Base-by-base conservation (phyloP, 2,888 invertebrate species). In the Stenolophus ochropezus region DNA sequence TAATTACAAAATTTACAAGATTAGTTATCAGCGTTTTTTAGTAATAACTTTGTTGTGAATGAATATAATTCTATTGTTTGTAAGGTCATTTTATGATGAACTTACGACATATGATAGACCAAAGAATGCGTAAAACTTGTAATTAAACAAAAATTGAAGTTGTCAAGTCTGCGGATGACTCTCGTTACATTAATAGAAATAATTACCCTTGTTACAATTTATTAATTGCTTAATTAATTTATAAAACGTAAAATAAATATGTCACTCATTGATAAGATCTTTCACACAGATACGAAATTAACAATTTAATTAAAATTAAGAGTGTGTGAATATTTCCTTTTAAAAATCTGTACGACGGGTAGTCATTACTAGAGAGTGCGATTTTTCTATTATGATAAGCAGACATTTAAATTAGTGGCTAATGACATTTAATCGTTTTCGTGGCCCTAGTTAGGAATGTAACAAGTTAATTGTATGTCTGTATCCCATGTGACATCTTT, bases 401-500 rank as follows among this genome's bases (percentile, higher is more conserved):
- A 21, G 73, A 73, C 73, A 47, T 73, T 73, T 49, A 73, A 73
- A 73, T 73, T 73, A 73, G 47, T 23, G 21, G 5, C 47, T 73
- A 73, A 73, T 73, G 73, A 49, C 47, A 47, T 14, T 73, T 73
- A 73, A 73, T 73, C 47, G 73, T 21, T 49, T 49, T 49, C 49
- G 73, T 49, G 73, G 73, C 47, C 73, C 73, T 73, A 49, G 47
- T 73, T 73, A 20, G 23, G 23, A 73, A 20, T 49, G 8, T 49
- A 73, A 73, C 49, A 73, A 73, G 47, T 73, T 73, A 73, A 73
- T 73, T 73, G 73, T 73, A 73, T 23, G 27, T 20, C 20, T 49
- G 21, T 73, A 73, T 49, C 73, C 73, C 27, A n/a, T 73, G 49
- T 73, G 47, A 73, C 65, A 69, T 69, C 65, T 69, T 69, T 69